phyloP scores from a whole-genome alignment of 2,113 vertebrate species.

The Tringa solitaria region DNA sequence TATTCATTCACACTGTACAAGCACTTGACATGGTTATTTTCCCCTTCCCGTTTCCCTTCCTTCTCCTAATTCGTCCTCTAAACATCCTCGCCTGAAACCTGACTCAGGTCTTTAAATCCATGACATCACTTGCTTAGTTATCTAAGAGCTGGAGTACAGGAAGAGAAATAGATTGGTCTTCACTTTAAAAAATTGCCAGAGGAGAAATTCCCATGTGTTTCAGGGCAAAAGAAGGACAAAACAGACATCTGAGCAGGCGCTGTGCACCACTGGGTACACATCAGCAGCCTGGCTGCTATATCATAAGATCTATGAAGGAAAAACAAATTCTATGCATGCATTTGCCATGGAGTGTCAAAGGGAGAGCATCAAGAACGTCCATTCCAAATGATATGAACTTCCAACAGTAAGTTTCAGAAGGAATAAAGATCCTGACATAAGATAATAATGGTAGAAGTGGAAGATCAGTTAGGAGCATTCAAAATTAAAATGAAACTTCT shows the following conservation, averaged over 20 bases:
- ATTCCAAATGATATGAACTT: background rate
- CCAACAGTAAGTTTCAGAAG: background rate
- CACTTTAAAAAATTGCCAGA: background rate
- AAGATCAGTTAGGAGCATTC: background rate
- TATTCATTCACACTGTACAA: background rate
- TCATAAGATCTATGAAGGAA: background rate
- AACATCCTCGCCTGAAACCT: background rate
- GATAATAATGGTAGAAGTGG: background rate
- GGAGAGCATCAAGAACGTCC: background rate
- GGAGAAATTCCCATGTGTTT: background rate
- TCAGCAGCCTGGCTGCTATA: background rate
- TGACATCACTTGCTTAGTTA: background rate
- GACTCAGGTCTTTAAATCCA: background rate
- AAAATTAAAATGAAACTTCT: background rate
- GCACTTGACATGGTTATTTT: background rate
- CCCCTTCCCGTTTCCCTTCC: too few relatives aligned
- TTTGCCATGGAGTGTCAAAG: background rate
- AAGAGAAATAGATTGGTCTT: background rate
- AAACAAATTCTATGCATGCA: fast-evolving
- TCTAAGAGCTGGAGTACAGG: background rate
- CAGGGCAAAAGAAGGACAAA: background rate
- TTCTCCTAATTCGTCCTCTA: background rate
- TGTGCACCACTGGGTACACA: background rate
- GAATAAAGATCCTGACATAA: background rate
- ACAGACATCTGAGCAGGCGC: background rate